Conservation (phyloP, 2,797 vertebrate genomes). For the Dipus sagitta region DNA sequence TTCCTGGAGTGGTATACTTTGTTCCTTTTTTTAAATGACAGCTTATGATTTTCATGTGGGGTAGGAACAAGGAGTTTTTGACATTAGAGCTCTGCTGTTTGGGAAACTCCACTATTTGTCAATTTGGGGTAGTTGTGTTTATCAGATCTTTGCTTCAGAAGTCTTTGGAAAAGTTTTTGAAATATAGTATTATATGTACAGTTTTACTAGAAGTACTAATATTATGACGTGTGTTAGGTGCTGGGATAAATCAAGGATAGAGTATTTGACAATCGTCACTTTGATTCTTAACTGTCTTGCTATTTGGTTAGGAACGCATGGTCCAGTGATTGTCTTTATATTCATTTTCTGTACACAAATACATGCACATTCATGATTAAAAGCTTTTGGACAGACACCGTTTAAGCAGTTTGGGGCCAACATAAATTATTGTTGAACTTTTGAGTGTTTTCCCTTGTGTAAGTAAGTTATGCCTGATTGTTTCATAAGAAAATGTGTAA, state of each 20-base stretch:
- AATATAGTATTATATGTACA: constrained; percentile 29
- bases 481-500: constrained; percentile 84
- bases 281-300: constrained; percentile 50
- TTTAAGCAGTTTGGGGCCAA: constrained; percentile 76
- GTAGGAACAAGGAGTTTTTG: not conserved
- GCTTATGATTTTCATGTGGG: not conserved
- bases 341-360: not conserved
- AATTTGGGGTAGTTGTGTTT: constrained; percentile 5
- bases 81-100: not conserved
- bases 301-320: not conserved
- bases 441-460: constrained; percentile 74
- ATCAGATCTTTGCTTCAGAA: constrained; percentile 52
- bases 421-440: constrained; percentile 82
- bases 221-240: not conserved
- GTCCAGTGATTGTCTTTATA: constrained; percentile 36
- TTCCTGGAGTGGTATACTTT: constrained; percentile 32
- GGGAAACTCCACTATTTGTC: constrained; percentile 59
- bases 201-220: constrained; percentile 24
- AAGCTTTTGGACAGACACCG: constrained; percentile 68
- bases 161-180: constrained; percentile 65
- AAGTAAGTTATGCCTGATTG: constrained; percentile 79
- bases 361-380: constrained; percentile 62
- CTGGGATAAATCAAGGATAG: constrained; percentile 35
- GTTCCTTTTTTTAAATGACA: not conserved
- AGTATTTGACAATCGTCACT: constrained; percentile 33